A percentile compares a stretch with the other conserved stretches of the same genome.
phyloP scores from a whole-genome alignment of 2,888 invertebrate genomes.

The Rhamphomyia laevipes region DNA sequence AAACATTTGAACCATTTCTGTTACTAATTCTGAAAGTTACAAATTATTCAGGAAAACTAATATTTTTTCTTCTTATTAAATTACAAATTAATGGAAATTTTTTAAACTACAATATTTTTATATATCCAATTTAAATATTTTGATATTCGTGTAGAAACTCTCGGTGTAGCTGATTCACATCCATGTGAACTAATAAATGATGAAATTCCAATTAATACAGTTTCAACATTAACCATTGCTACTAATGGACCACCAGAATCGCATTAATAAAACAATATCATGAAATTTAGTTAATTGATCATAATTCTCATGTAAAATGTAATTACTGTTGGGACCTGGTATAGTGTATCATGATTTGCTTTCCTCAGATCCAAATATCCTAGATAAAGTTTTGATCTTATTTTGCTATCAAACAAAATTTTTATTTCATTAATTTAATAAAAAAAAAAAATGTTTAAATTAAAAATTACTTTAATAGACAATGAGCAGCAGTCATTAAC shows the following conservation, averaged over 20 bases:
- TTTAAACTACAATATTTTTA: background rate
- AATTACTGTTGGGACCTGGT: background rate
- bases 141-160: slow-evolving; percentile 30
- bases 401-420: background rate
- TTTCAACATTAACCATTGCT: slow-evolving; percentile 14
- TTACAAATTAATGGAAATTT: too few relatives aligned
- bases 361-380: background rate
- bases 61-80: too few relatives aligned
- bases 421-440: background rate
- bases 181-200: slow-evolving; percentile 29
- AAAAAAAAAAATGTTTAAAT: too few relatives aligned
- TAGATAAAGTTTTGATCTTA: background rate
- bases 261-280: background rate
- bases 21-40: too few relatives aligned
- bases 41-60: too few relatives aligned
- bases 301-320: background rate
- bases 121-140: slow-evolving; percentile 31
- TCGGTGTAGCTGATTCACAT: slow-evolving; percentile 30
- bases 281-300: background rate
- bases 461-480: background rate
- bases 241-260: slow-evolving; percentile 16
- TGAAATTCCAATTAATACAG: slow-evolving; percentile 26
- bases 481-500: background rate
- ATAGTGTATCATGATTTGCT: background rate
- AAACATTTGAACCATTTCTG: too few relatives aligned